Evolutionary conservation across 2,113 vertebrate genomes (phyloP), one percentile per base, ranked within the genome.

Genomic region (Boulengeromyrus knoepffleri): DNA sequence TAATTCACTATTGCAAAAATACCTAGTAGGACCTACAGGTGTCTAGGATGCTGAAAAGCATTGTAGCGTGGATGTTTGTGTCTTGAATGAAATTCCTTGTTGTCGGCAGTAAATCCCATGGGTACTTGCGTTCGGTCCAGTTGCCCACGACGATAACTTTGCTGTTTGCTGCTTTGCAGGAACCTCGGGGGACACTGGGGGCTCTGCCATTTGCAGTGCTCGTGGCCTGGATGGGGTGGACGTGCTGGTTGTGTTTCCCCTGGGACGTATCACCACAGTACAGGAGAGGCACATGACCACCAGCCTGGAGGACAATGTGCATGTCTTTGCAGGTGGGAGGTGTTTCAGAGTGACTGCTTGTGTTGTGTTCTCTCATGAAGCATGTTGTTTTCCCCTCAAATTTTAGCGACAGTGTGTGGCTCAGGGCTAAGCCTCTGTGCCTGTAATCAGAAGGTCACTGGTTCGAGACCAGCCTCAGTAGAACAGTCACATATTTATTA

Each of bases 221-320:
- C 95, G 95, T 88, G 97, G 97, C 5, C 93, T 97, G 56, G 91
- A 92, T 77, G 97, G 96, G 0, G 6, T 98, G 92, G 97, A 98
- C 74, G 95, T 99, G 90, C 93, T 99, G 15, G 97, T 99, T 90
- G 92, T 98, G 70, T 95, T 97, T 88, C 98, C 98, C 10, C 94
- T 91, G 42, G 97, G 97, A 13, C 92, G 94, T 87, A 95, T 98
- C 92, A 97, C 96, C 0, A 92, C 94, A 39, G 96, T 97, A 49
- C 98, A 99, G 91, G 98, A 99, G 91, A 97, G 95, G 47, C 98
- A 99, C 92, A 99, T 99, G 98, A 98, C 95, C 24, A 97, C 97
- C 0, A 95, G 97, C 88, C 92, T 97, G 85, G 95, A 96, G n/a
- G 97, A 98, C n/a, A 99, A 99, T 0, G 90, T 99, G 52, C 97